Percentiles rank a stretch among this genome's conserved stretches.
phyloP scores from a whole-genome alignment of 2,888 invertebrate species.

The Ochropacha duplaris region DNA sequence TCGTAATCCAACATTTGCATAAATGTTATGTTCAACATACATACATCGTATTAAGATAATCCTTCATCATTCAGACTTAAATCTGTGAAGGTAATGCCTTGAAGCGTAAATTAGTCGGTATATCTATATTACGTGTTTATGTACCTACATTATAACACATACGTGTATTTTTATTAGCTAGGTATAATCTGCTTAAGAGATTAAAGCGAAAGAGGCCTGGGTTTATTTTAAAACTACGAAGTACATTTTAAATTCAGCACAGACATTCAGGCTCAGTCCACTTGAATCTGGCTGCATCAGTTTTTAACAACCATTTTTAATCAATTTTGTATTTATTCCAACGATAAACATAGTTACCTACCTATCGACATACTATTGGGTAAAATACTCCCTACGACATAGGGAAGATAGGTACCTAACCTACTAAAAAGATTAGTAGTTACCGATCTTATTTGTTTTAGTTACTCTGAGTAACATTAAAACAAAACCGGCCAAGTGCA shows the following conservation, averaged over 20 bases:
- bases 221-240: slow-evolving; percentile 2
- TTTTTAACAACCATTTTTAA: not conserved
- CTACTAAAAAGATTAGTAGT: no score
- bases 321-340: not conserved
- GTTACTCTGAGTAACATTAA: no score
- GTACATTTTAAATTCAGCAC: not conserved
- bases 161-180: slow-evolving; percentile 6
- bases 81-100: slow-evolving; percentile 11
- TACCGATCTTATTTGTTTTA: no score
- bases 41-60: slow-evolving; percentile 33
- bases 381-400: no score
- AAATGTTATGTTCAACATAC: slow-evolving; percentile 28
- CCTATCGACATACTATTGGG: no score
- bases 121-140: slow-evolving; percentile 8
- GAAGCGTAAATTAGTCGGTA: slow-evolving; percentile 4
- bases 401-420: no score
- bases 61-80: slow-evolving; percentile 31
- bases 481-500: no score
- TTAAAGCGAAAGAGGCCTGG: not conserved
- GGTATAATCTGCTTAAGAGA: slow-evolving; percentile 4
- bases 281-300: not conserved
- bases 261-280: not conserved
- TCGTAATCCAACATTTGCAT: slow-evolving; percentile 28
- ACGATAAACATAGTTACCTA: not conserved
- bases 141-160: not conserved